phyloP scores from a whole-genome alignment of 2,797 vertebrate species.

The Lithobates sylvaticus region DNA sequence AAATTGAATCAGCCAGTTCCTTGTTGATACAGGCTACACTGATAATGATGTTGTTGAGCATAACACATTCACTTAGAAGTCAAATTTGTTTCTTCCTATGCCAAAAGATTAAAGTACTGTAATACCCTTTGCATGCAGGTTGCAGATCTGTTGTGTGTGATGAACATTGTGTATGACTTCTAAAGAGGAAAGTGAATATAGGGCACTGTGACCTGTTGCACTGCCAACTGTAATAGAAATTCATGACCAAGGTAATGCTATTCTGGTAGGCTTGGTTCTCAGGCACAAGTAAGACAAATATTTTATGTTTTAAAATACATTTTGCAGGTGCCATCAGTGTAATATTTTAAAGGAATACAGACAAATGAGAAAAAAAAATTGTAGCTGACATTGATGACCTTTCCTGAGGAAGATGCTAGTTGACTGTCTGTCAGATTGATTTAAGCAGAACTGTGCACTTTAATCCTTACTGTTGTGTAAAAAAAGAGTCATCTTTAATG shows the following conservation, averaged over 20 bases:
- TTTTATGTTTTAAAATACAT: background rate
- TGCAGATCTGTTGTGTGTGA: conserved; percentile 27
- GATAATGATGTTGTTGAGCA: conserved; percentile 50
- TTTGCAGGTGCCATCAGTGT: too few relatives aligned
- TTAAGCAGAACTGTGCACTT: too few relatives aligned
- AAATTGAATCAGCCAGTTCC: conserved; percentile 55
- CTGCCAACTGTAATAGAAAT: conserved; percentile 2
- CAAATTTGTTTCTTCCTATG: conserved; percentile 47
- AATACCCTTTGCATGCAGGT: conserved; percentile 22
- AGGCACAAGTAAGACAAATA: background rate
- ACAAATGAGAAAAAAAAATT: too few relatives aligned
- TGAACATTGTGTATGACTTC: conserved; percentile 20
- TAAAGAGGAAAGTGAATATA: conserved; percentile 16
- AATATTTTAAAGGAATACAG: background rate
- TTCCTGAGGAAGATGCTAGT: too few relatives aligned
- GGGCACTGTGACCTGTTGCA: conserved; percentile 1
- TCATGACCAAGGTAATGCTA: background rate
- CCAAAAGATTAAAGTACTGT: conserved; percentile 54
- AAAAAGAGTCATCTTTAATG: too few relatives aligned
- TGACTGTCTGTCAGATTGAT: too few relatives aligned
- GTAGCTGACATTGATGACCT: too few relatives aligned
- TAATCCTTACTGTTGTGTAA: too few relatives aligned
- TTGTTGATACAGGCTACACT: conserved; percentile 51
- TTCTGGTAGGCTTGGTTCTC: background rate
- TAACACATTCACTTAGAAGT: conserved; percentile 59